A percentile compares a stretch with the other conserved stretches of the same genome.
These are phyloP conservation scores for Abrostola tripartita DNA, from an alignment of 2,888 invertebrate species.

Conservation along the genomic window DNA sequence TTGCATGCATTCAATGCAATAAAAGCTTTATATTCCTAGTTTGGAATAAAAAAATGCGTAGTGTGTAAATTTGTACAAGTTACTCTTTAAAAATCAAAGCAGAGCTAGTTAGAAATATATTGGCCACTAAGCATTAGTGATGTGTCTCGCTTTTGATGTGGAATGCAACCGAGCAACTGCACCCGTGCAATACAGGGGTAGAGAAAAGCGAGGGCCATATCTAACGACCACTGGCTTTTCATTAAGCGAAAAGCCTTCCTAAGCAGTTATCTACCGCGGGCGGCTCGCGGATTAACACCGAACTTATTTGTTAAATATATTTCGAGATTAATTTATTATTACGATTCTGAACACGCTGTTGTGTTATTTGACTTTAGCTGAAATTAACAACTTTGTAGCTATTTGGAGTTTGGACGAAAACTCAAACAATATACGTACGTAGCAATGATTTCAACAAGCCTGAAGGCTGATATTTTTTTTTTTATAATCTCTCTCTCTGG, in stretches of 20 bases:
- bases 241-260: conserved; percentile 57
- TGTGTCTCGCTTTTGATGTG: conserved; percentile 34
- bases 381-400: conserved; percentile 26
- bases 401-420: conserved; percentile 22
- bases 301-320: conserved; percentile 52
- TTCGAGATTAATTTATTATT: conserved; percentile 35
- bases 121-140: conserved; percentile 42
- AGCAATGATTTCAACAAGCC: not conserved
- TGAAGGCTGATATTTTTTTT: not conserved
- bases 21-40: conserved; percentile 3
- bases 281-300: conserved; percentile 46
- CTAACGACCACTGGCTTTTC: conserved; percentile 53
- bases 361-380: conserved; percentile 25
- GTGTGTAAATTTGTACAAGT: conserved; percentile 1
- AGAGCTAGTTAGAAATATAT: conserved; percentile 37
- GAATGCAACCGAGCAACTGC: conserved; percentile 43
- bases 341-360: conserved; percentile 6
- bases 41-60: conserved; percentile 4
- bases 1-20: conserved; percentile 6
- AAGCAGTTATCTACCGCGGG: conserved; percentile 56
- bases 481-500: not conserved
- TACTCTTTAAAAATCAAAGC: conserved; percentile 19
- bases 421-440: conserved; percentile 8
- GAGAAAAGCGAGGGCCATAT: conserved; percentile 35
- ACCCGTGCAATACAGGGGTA: conserved; percentile 31